phyloP scores from a whole-genome alignment of 2,113 vertebrate species.

The Pholis gunnellus region DNA sequence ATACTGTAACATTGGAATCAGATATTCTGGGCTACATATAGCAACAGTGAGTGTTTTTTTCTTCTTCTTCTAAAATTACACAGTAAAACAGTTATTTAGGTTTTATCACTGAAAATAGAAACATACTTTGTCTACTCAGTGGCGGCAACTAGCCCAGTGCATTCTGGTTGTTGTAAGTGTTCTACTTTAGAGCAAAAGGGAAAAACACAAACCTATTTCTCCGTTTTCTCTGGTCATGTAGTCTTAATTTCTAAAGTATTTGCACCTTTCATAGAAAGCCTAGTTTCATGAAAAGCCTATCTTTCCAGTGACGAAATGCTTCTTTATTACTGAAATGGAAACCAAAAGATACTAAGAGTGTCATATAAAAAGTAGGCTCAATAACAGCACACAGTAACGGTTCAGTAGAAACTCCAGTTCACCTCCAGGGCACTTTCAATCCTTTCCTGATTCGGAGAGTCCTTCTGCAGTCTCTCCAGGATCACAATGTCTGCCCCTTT shows the following conservation, averaged over 20 bases:
- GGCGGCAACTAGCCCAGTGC: neutral
- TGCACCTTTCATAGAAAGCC: neutral
- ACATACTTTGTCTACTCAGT: neutral
- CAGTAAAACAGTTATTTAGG: too few species aligned
- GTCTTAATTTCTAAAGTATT: neutral
- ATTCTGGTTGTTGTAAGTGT: neutral
- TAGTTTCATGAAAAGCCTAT: neutral
- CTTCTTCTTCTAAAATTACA: too few species aligned
- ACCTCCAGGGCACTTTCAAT: conserved; percentile 88
- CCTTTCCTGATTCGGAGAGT: conserved; percentile 66
- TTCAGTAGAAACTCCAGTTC: conserved; percentile 54
- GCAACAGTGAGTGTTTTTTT: too few species aligned
- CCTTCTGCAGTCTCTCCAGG: conserved; percentile 83
- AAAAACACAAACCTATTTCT: neutral
- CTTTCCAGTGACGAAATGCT: neutral
- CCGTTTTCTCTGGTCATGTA: neutral
- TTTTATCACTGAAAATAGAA: neutral
- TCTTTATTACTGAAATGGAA: neutral
- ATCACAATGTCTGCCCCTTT: conserved; percentile 95
- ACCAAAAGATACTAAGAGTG: conserved; percentile 6
- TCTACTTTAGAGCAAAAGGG: neutral
- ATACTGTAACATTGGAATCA: too few species aligned
- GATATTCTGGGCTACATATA: too few species aligned
- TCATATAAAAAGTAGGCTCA: conserved; percentile 21
- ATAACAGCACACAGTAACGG: neutral